These are phyloP conservation scores for Catharus ustulatus DNA, from an alignment of 2,797 vertebrate genomes.

Conservation along the genomic window DNA sequence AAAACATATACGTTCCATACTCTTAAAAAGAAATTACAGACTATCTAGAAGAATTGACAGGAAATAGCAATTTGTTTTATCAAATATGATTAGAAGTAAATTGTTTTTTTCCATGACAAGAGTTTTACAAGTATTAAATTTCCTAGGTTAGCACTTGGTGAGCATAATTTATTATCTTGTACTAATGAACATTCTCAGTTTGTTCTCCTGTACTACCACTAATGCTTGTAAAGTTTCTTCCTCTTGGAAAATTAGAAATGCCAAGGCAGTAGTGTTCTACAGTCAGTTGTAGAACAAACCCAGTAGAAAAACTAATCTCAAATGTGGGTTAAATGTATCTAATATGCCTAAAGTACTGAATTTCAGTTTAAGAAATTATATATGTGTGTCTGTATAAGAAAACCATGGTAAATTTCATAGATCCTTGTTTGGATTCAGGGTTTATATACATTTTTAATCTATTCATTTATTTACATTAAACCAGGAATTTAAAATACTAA, in stretches of 20 bases:
- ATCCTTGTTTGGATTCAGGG: background rate
- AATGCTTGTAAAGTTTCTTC: background rate
- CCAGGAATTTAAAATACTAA: background rate
- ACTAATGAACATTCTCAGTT: background rate
- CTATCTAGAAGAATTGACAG: background rate
- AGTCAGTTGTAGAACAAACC: background rate
- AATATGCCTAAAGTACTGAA: background rate
- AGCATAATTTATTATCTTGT: background rate
- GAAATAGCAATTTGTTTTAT: background rate
- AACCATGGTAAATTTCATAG: background rate
- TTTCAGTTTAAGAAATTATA: background rate
- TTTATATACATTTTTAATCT: background rate
- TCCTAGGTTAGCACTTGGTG: background rate
- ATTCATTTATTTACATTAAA: background rate
- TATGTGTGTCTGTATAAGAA: background rate
- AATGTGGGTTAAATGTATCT: background rate
- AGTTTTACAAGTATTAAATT: background rate
- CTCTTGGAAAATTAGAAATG: background rate
- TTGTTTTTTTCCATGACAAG: accelerated
- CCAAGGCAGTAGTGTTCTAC: background rate
- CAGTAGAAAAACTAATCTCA: background rate
- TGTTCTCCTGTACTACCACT: background rate
- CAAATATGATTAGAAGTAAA: background rate
- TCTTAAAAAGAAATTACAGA: background rate
- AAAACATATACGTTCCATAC: background rate